A percentile compares a stretch with the other conserved stretches of the same genome.
Conservation (phyloP, 2,797 vertebrate species). For the Muraenolepis orangiensis region DNA sequence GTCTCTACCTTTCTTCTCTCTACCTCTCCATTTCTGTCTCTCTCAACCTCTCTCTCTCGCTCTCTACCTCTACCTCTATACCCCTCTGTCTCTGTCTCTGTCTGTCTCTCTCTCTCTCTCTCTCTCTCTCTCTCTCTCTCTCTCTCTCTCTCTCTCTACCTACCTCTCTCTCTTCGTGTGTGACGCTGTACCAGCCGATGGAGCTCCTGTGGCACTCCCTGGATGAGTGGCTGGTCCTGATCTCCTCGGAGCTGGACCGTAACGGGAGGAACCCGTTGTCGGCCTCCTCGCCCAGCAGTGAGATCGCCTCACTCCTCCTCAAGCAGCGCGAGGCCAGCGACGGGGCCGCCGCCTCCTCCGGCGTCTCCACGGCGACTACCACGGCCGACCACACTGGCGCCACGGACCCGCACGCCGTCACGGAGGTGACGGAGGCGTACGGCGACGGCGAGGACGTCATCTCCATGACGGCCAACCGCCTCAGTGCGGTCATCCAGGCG, state of each 20-base stretch:
- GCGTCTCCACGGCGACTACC: not conserved
- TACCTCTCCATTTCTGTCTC: not conserved
- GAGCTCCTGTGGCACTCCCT: conserved; percentile 98
- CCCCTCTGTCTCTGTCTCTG: not conserved
- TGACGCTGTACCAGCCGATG: conserved; percentile 75
- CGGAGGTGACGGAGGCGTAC: conserved; percentile 76
- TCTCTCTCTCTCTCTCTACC: not conserved
- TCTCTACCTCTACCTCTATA: conserved; percentile 24
- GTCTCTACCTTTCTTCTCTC: not conserved
- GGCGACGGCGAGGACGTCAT: conserved; percentile 93
- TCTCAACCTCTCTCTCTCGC: not conserved
- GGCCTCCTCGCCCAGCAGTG: conserved; percentile 64
- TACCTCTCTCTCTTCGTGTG: not conserved
- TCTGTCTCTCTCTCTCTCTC: not conserved
- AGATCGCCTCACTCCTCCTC: conserved; percentile 91
- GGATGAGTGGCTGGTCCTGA: conserved; percentile 97
- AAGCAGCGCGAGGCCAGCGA: conserved; percentile 77
- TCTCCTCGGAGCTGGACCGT: conserved; percentile 91
- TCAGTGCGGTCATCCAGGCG: conserved; percentile 97
- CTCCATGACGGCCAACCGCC: conserved; percentile 93
- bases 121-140: not conserved
- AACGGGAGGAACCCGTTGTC: conserved; percentile 76
- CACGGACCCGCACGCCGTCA: conserved; percentile 50
- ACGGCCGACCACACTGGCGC: conserved; percentile 24
- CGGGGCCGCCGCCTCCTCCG: conserved; percentile 10